These are phyloP conservation scores for Ypsolopha sequella DNA, from an alignment of 2,888 invertebrate species.

Conservation along the genomic window DNA sequence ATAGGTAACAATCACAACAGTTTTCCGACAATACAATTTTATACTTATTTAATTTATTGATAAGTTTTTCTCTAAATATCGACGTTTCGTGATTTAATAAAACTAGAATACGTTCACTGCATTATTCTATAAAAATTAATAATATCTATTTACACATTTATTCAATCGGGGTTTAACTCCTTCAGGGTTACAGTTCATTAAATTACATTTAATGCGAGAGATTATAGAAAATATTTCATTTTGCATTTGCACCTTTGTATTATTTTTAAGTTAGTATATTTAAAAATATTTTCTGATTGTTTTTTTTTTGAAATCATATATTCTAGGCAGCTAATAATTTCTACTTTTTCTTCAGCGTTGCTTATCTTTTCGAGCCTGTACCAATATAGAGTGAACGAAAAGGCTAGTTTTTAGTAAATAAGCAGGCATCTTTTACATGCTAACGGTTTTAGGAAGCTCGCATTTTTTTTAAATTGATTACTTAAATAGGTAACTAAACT, in stretches of 20 bases:
- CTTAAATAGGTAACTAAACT: neutral
- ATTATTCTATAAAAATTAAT: slow-evolving; percentile 34
- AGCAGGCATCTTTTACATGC: neutral
- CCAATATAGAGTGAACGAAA: neutral
- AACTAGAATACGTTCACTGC: slow-evolving; percentile 17
- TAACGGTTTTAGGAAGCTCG: slow-evolving; percentile 4
- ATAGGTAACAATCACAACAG: slow-evolving; percentile 64
- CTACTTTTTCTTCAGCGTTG: neutral
- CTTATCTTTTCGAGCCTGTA: no score
- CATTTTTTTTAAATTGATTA: slow-evolving; percentile 1
- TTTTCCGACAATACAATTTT: slow-evolving; percentile 57
- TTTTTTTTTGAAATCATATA: neutral
- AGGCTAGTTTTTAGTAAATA: neutral
- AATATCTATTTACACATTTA: slow-evolving; percentile 46
- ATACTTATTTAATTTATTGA: slow-evolving; percentile 25
- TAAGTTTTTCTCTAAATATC: slow-evolving; percentile 6
- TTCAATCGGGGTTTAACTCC: slow-evolving; percentile 58
- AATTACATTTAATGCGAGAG: slow-evolving; percentile 27
- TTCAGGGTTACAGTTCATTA: slow-evolving; percentile 46
- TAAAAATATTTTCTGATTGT: neutral
- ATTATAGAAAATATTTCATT: slow-evolving; percentile 8
- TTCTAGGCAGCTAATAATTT: neutral
- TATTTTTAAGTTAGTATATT: neutral
- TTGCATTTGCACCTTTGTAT: slow-evolving; percentile 22
- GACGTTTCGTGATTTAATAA: slow-evolving; percentile 27